Evolutionary conservation across 92 coral and sea anemone genomes (phyloP).

Genomic region (Metridium senile): DNA sequence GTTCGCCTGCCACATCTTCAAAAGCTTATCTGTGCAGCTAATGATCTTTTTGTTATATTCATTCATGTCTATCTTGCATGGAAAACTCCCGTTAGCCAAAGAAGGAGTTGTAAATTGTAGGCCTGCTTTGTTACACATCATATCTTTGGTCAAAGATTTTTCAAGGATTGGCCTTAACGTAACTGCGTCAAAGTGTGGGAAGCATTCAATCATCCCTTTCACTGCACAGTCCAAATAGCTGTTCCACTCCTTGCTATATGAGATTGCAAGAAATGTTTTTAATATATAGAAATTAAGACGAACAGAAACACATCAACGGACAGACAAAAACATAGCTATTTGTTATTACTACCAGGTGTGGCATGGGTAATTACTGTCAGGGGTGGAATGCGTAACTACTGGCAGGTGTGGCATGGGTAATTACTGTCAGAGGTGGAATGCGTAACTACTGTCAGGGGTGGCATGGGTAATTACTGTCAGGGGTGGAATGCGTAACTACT

Average conservation of each 20-base stretch:
- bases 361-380: neutral
- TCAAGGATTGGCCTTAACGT: neutral
- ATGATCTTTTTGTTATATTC: neutral
- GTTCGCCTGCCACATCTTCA: neutral
- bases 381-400: neutral
- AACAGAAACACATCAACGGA: neutral
- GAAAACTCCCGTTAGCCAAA: neutral
- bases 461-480: neutral
- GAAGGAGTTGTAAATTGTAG: neutral
- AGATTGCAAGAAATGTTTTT: neutral
- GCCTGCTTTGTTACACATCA: neutral
- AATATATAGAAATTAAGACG: neutral
- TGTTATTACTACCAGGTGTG: neutral
- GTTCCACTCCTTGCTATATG: neutral
- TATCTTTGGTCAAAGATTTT: neutral
- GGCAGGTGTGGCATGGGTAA: neutral
- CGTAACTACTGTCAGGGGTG: no score
- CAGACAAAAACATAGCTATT: neutral
- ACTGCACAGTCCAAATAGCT: neutral
- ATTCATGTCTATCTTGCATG: neutral
- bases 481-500: neutral
- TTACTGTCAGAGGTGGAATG: neutral
- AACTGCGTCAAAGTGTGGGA: neutral
- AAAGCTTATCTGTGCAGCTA: neutral
- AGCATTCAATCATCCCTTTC: neutral